These are phyloP conservation scores for Fringilla coelebs DNA, from an alignment of 2,797 vertebrate species.

Conservation along the genomic window DNA sequence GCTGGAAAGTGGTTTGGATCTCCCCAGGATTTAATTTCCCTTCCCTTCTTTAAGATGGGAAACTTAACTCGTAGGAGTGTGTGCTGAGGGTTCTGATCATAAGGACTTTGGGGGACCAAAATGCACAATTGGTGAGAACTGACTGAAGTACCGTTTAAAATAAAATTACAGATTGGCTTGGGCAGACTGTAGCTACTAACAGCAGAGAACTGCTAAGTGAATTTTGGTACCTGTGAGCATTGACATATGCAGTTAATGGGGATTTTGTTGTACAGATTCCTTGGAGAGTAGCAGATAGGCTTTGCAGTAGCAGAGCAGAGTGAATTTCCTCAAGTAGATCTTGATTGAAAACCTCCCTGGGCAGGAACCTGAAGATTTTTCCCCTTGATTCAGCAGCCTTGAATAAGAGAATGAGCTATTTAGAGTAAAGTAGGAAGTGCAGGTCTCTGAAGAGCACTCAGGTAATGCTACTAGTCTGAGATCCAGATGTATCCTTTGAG, in stretches of 20 bases:
- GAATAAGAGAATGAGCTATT: not conserved
- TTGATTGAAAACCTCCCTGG: not conserved
- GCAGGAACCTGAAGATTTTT: not conserved
- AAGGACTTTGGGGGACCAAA: not conserved
- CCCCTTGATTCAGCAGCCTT: not conserved
- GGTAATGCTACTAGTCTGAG: not conserved
- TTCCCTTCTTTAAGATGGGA: not conserved
- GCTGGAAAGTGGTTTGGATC: not conserved
- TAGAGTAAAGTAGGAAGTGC: not conserved
- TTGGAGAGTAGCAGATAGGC: not conserved
- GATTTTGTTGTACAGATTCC: not conserved
- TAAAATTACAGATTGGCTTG: not conserved
- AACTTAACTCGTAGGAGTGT: not conserved
- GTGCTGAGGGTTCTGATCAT: accelerated
- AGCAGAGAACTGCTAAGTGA: not conserved
- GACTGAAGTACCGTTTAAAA: not conserved
- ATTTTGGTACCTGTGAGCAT: not conserved
- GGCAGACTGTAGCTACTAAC: not conserved
- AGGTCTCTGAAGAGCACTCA: not conserved
- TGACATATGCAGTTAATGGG: not conserved
- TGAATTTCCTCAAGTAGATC: not conserved
- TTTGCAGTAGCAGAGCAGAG: not conserved
- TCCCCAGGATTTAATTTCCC: not conserved
- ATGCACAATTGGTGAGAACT: not conserved
- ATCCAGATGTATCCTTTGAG: not conserved